Percentiles rank a stretch among this genome's conserved stretches.
Evolutionary conservation across 2,888 invertebrate genomes (phyloP).

Genomic region (Schrankia costaestrigalis): DNA sequence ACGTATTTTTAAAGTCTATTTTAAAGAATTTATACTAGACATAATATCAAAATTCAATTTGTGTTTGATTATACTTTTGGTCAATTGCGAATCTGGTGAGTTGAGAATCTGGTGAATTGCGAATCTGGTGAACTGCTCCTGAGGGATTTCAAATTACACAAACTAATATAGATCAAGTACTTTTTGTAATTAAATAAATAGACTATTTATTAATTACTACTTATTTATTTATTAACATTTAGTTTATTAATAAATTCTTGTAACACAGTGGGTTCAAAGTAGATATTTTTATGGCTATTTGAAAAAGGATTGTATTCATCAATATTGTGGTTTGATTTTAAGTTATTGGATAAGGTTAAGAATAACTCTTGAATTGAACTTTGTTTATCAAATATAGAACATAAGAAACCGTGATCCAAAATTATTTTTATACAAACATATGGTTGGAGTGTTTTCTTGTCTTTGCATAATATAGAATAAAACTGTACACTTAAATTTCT

Average conservation of each 20-base stretch:
- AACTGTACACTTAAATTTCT: conserved; percentile 60
- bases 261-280: conserved; percentile 66
- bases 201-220: too few species aligned
- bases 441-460: conserved; percentile 40
- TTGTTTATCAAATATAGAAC: conserved; percentile 31
- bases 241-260: conserved; percentile 42
- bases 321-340: conserved; percentile 31
- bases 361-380: conserved; percentile 35
- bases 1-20: too few species aligned
- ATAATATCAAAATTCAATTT: too few species aligned
- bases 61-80: too few species aligned
- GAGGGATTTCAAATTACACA: too few species aligned
- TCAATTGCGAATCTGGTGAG: too few species aligned
- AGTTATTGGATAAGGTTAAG: conserved; percentile 36
- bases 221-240: too few species aligned
- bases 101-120: too few species aligned
- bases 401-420: conserved; percentile 47
- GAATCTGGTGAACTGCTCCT: too few species aligned
- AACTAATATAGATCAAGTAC: too few species aligned
- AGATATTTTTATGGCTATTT: conserved; percentile 72
- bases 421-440: conserved; percentile 55
- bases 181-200: too few species aligned
- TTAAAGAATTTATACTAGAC: too few species aligned
- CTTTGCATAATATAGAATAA: conserved; percentile 43
- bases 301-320: conserved; percentile 75